Evolutionary conservation across 2,888 invertebrate species (phyloP).

Genomic region (Rhogogaster chlorosoma): DNA sequence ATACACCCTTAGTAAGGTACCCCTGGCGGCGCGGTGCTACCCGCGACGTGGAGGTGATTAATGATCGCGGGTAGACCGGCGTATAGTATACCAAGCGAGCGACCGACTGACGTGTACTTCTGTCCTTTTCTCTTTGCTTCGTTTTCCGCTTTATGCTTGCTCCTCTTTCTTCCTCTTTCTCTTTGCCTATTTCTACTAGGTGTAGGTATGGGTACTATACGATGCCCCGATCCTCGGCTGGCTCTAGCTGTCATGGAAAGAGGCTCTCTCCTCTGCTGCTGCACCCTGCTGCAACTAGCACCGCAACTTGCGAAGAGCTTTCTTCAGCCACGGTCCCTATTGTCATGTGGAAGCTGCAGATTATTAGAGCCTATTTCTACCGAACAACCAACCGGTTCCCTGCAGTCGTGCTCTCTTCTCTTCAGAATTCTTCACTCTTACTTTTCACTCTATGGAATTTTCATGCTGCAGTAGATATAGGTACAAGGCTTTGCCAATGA

Average conservation of each 20-base stretch:
- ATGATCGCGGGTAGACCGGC: constrained; percentile 68
- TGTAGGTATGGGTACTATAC: background rate
- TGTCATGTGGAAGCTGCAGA: constrained; percentile 50
- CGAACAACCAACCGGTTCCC: constrained; percentile 35
- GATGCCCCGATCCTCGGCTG: constrained; percentile 11
- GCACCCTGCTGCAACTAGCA: background rate
- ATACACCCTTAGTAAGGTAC: constrained; percentile 75
- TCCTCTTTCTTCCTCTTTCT: constrained; percentile 54
- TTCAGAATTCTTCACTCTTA: background rate
- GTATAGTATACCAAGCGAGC: constrained; percentile 21
- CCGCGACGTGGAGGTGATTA: constrained; percentile 77
- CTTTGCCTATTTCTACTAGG: constrained; percentile 52
- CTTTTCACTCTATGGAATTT: constrained; percentile 1
- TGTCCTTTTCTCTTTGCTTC: constrained; percentile 55
- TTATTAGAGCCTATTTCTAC: constrained; percentile 57
- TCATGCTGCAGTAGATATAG: background rate
- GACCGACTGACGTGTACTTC: constrained; percentile 47
- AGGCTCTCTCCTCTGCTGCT: background rate
- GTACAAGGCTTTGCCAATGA: background rate
- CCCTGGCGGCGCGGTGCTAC: constrained; percentile 76
- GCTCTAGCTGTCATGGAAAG: background rate
- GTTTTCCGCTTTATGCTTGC: constrained; percentile 23
- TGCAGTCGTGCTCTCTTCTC: background rate
- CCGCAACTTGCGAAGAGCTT: constrained; percentile 63
- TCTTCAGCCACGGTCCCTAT: constrained; percentile 51